Conservation (phyloP, 2,113 vertebrate species). For the Ctenodactylus gundi region DNA sequence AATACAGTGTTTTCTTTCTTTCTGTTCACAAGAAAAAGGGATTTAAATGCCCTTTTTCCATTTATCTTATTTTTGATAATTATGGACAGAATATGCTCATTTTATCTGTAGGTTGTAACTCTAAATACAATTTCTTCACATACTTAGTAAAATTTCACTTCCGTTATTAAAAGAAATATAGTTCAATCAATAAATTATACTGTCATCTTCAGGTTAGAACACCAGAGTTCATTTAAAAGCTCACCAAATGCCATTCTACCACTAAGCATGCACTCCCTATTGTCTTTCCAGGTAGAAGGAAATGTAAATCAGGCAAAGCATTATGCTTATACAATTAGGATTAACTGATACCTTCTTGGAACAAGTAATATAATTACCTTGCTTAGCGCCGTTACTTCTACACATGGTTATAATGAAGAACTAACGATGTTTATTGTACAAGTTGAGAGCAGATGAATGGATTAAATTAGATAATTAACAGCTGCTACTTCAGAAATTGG, state of each 20-base stretch:
- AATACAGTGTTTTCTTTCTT: not conserved
- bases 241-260: not conserved
- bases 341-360: not conserved
- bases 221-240: not conserved
- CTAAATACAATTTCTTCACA: not conserved
- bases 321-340: not conserved
- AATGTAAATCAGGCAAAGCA: not conserved
- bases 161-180: not conserved
- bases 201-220: not conserved
- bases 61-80: not conserved
- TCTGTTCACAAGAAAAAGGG: not conserved
- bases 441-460: slow-evolving; percentile 36
- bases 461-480: slow-evolving; percentile 58
- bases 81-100: not conserved
- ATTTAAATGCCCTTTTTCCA: not conserved
- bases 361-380: slow-evolving; percentile 26
- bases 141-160: not conserved
- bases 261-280: not conserved
- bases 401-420: slow-evolving; percentile 27
- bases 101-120: not conserved
- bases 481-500: slow-evolving; percentile 39
- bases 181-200: not conserved
- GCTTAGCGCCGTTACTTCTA: slow-evolving; percentile 12
- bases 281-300: not conserved
- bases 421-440: not conserved